Evolutionary conservation across 2,797 vertebrate genomes (phyloP).

Genomic region (Paratrypauchen microcephalus): DNA sequence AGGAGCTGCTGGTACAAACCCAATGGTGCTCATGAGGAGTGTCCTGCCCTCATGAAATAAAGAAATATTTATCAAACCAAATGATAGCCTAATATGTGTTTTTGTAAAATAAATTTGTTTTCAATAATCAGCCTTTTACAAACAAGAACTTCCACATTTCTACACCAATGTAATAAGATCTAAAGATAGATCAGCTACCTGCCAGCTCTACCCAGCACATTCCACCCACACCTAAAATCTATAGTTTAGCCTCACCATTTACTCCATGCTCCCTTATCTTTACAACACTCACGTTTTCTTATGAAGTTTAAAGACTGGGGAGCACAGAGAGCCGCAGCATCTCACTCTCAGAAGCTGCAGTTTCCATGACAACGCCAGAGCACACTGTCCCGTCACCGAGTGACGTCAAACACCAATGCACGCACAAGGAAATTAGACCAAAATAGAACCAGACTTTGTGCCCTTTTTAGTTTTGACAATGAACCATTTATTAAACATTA

Average conservation of each 20-base stretch:
- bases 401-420: slow-evolving; percentile 77
- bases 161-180: neutral
- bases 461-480: slow-evolving; percentile 36
- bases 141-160: neutral
- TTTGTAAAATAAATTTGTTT: neutral
- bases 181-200: neutral
- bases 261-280: slow-evolving; percentile 1
- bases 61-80: no score
- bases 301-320: slow-evolving; percentile 29
- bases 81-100: no score
- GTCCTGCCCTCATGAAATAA: no score
- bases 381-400: slow-evolving; percentile 65
- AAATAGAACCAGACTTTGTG: slow-evolving; percentile 72
- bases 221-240: neutral
- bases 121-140: neutral
- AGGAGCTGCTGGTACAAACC: no score
- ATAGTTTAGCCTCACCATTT: neutral
- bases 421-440: slow-evolving; percentile 60
- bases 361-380: slow-evolving; percentile 78
- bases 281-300: slow-evolving; percentile 2
- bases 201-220: neutral
- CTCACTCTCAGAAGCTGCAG: slow-evolving; percentile 58
- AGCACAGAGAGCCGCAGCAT: slow-evolving; percentile 40
- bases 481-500: slow-evolving; percentile 10
- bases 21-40: no score